Evolutionary conservation across 1,140 invertebrate genomes (phyloP).

Genomic region (Heliconius nattereri): DNA sequence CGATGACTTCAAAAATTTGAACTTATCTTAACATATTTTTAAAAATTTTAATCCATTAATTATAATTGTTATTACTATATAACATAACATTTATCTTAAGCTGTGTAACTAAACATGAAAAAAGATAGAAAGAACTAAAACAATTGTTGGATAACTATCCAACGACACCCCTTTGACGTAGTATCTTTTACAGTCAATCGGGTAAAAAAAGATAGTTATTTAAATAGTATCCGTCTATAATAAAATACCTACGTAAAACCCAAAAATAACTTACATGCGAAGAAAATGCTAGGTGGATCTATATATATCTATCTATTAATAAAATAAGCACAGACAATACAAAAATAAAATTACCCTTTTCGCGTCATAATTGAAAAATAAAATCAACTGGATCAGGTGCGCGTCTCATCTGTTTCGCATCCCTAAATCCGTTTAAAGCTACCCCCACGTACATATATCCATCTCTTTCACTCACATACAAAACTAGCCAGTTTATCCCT

Average conservation of each 20-base stretch:
- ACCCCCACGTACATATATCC: conserved; percentile 46
- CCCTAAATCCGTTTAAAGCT: conserved; percentile 63
- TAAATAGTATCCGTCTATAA: neutral
- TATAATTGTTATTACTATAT: too few relatives aligned
- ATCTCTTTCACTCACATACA: conserved; percentile 50
- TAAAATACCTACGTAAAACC: conserved; percentile 10
- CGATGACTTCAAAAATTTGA: too few relatives aligned
- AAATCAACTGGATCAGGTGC: conserved; percentile 74
- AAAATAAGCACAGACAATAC: conserved; percentile 9
- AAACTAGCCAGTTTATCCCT: conserved; percentile 48
- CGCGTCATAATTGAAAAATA: conserved; percentile 71
- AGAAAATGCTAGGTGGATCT: neutral
- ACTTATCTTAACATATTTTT: too few relatives aligned
- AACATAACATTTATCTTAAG: too few relatives aligned
- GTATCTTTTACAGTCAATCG: too few relatives aligned
- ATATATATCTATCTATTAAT: neutral
- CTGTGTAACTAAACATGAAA: too few relatives aligned
- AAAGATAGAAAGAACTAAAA: too few relatives aligned
- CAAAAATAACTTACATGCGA: neutral
- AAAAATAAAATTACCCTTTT: conserved; percentile 52
- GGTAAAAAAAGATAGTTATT: neutral
- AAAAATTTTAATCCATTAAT: too few relatives aligned
- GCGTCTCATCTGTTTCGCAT: conserved; percentile 62
- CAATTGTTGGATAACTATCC: too few relatives aligned
- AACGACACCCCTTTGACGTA: too few relatives aligned